Evolutionary conservation across 2,888 invertebrate genomes (phyloP).

Genomic region (Cephus pygmeus): DNA sequence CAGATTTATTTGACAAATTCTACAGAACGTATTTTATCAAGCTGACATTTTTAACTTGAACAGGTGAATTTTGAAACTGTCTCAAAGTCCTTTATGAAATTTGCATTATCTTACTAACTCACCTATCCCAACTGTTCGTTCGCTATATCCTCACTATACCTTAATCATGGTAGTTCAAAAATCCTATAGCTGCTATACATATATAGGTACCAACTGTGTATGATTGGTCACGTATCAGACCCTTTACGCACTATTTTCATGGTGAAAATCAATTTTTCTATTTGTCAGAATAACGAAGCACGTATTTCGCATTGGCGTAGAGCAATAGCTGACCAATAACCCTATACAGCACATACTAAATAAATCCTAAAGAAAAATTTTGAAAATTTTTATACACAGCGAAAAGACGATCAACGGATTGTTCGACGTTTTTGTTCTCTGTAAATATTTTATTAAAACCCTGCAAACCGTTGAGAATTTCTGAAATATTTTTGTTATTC

Average conservation of each 20-base stretch:
- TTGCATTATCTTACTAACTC: not conserved
- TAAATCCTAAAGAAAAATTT: not conserved
- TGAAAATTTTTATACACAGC: too few relatives aligned
- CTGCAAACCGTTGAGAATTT: too few relatives aligned
- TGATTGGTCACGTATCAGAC: not conserved
- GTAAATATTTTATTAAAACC: not conserved
- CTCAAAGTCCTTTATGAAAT: not conserved
- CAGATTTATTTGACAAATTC: not conserved
- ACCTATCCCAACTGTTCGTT: not conserved
- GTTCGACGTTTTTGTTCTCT: not conserved
- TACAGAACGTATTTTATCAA: not conserved
- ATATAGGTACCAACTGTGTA: not conserved
- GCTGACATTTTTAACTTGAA: not conserved
- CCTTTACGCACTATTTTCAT: not conserved
- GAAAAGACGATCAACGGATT: too few relatives aligned
- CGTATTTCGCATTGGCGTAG: too few relatives aligned
- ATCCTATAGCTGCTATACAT: not conserved
- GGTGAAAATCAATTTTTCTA: not conserved
- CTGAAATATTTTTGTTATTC: too few relatives aligned
- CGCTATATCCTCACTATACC: not conserved
- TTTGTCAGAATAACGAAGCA: not conserved
- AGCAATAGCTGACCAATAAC: too few relatives aligned
- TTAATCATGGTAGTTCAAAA: not conserved
- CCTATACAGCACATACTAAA: not conserved
- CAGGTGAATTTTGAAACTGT: not conserved